phyloP scores from a whole-genome alignment of 2,797 vertebrate genomes.

The Amazona ochrocephala region DNA sequence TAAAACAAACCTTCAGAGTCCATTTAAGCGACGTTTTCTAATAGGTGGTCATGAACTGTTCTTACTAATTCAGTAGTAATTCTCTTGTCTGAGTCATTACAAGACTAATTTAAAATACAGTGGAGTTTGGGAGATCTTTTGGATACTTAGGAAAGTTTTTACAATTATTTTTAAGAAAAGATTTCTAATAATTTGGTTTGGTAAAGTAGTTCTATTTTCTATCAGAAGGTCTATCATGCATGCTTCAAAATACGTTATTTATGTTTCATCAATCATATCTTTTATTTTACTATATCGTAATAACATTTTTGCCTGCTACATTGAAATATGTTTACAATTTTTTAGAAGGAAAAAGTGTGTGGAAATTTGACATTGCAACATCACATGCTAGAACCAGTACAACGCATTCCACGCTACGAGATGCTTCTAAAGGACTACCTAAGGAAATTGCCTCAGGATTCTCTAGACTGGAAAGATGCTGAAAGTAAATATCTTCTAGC shows the following conservation, averaged over 20 bases:
- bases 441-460: slow-evolving; percentile 91
- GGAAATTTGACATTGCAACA: slow-evolving; percentile 93
- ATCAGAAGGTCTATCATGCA: background rate
- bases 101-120: background rate
- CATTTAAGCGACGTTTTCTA: background rate
- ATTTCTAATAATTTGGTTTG: background rate
- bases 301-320: slow-evolving; percentile 28
- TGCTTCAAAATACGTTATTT: background rate
- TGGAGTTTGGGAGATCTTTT: background rate
- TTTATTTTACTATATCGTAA: background rate
- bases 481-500: slow-evolving; percentile 84
- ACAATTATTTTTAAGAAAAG: background rate
- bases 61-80: background rate
- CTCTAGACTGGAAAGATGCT: slow-evolving; percentile 88
- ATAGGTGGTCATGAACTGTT: background rate
- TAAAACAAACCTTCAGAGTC: background rate
- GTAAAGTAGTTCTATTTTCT: background rate
- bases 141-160: background rate
- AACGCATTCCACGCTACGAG: slow-evolving; percentile 97
- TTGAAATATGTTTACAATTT: slow-evolving; percentile 59
- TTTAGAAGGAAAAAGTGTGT: slow-evolving; percentile 89
- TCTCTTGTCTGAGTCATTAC: background rate
- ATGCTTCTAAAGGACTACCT: slow-evolving; percentile 98
- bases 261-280: background rate
- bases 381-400: slow-evolving; percentile 97